Conservation (phyloP, 2,797 vertebrate genomes). For the Notamacropus eugenii region DNA sequence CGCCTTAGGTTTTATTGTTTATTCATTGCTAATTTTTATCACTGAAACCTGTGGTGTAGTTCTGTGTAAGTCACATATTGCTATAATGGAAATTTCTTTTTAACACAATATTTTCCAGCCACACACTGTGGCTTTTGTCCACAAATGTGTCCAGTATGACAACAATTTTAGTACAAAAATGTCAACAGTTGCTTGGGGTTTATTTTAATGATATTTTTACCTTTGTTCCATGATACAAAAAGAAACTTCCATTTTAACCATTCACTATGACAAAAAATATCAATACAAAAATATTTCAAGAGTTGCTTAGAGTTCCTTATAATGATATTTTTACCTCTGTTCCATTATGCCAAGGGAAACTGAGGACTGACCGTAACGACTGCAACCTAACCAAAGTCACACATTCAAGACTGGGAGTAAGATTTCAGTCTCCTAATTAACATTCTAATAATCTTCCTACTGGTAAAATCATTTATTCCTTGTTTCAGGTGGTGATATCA, state of each 20-base stretch:
- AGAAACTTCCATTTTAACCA: background rate
- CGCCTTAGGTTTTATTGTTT: background rate
- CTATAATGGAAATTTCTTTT: background rate
- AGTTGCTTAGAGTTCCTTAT: background rate
- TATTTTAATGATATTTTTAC: background rate
- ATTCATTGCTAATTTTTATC: background rate
- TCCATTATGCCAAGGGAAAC: background rate
- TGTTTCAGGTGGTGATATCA: background rate
- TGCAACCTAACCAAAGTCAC: background rate
- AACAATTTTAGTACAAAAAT: background rate
- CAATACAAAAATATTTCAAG: background rate
- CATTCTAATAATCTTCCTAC: background rate
- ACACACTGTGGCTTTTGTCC: background rate
- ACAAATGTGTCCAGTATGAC: background rate
- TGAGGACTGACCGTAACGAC: background rate
- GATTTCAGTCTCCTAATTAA: background rate
- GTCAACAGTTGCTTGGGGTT: background rate
- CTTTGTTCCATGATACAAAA: background rate
- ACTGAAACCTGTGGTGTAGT: background rate
- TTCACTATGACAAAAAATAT: background rate
- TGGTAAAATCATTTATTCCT: background rate
- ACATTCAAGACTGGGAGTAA: background rate
- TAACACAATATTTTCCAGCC: background rate
- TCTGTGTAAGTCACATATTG: background rate
- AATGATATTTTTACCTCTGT: background rate